Percentiles rank a stretch among this genome's conserved stretches.
Conservation (phyloP, 2,113 vertebrate genomes). For the Gasterosteus nipponicus region DNA sequence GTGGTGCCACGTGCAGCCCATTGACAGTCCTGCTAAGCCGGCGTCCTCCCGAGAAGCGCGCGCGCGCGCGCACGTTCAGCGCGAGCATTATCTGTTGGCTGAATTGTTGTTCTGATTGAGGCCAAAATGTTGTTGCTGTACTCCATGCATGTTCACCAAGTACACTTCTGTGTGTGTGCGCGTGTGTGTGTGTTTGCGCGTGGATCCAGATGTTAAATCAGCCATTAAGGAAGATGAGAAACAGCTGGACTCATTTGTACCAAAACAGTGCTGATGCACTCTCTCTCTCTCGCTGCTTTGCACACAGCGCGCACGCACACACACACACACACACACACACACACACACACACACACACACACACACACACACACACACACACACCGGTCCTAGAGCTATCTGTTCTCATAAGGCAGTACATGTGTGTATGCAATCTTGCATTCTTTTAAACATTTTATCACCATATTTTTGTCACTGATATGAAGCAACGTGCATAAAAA, state of each 20-base stretch:
- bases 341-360: neutral
- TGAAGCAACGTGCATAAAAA: neutral
- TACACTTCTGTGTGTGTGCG: neutral
- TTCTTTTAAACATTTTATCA: neutral
- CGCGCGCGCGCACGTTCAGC: conserved; percentile 15
- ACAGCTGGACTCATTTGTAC: conserved; percentile 55
- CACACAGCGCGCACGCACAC: neutral
- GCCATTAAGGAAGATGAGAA: conserved; percentile 53
- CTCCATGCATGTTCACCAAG: neutral
- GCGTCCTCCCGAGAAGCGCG: conserved; percentile 7
- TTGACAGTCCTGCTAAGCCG: conserved; percentile 14
- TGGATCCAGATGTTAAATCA: conserved; percentile 42
- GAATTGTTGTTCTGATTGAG: neutral
- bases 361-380: conserved; percentile 1
- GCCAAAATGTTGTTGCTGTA: neutral
- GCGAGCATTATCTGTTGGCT: conserved; percentile 27
- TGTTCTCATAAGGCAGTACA: conserved; percentile 4
- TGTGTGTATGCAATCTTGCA: neutral
- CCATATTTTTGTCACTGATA: neutral
- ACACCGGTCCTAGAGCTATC: conserved; percentile 27
- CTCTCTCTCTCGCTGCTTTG: neutral
- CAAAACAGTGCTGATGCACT: conserved; percentile 8
- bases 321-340: neutral
- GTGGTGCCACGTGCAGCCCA: conserved; percentile 62
- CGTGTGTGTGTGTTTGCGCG: conserved; percentile 12